Evolutionary conservation across 2,888 invertebrate genomes (phyloP).

Genomic region (Mycogona germanica): DNA sequence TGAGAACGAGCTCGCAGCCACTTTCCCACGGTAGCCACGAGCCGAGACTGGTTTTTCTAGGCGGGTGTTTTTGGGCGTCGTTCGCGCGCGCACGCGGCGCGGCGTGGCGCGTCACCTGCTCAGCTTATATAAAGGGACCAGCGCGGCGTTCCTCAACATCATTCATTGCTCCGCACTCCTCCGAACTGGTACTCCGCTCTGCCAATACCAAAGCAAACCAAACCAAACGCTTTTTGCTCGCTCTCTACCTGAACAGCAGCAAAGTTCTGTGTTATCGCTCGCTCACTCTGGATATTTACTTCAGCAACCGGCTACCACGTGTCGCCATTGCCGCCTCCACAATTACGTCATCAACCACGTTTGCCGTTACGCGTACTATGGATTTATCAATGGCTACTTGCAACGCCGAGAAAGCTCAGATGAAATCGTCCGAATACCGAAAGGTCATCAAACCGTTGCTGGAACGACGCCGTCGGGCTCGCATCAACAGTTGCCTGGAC

Average conservation of each 20-base stretch:
- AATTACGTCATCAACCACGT: neutral
- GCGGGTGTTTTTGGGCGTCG: too few relatives aligned
- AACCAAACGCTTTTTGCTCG: too few relatives aligned
- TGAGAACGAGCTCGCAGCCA: slow-evolving; percentile 11
- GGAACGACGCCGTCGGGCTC: slow-evolving; percentile 14
- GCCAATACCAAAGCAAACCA: too few relatives aligned
- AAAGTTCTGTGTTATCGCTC: neutral
- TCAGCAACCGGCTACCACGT: neutral
- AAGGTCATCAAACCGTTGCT: slow-evolving; percentile 18
- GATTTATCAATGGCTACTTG: slow-evolving; percentile 14
- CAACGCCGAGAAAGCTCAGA: slow-evolving; percentile 12
- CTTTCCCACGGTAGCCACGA: slow-evolving; percentile 18
- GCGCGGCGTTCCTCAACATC: neutral
- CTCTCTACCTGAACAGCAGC: too few relatives aligned
- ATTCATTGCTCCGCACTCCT: neutral
- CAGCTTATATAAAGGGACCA: slow-evolving; percentile 7
- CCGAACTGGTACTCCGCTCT: neutral
- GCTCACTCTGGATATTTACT: too few relatives aligned
- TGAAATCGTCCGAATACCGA: slow-evolving; percentile 17
- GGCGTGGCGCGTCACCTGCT: too few relatives aligned
- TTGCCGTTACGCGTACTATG: neutral
- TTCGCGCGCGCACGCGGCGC: neutral
- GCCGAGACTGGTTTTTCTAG: slow-evolving; percentile 4
- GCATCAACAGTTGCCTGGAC: slow-evolving; percentile 16
- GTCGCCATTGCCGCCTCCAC: neutral